Evolutionary conservation across 2,888 invertebrate species (phyloP).

Genomic region (Cactoblastis cactorum): DNA sequence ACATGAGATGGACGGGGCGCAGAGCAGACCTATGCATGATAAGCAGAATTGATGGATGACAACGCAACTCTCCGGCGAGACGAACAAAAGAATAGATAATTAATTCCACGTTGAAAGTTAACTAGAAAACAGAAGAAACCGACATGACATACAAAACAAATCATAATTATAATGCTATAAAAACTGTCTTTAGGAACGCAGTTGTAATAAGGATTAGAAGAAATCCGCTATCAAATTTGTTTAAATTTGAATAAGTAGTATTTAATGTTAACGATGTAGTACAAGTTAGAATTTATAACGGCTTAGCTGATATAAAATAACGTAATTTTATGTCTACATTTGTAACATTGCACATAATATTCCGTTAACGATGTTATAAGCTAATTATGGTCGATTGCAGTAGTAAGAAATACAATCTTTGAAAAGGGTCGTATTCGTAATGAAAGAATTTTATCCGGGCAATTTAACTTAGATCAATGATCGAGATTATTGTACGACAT

Average conservation of each 20-base stretch:
- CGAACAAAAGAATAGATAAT: conserved; percentile 69
- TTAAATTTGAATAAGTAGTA: conserved; percentile 24
- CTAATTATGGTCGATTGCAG: conserved; percentile 25
- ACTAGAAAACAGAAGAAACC: conserved; percentile 45
- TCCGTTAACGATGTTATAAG: conserved; percentile 7
- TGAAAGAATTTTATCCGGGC: conserved; percentile 17
- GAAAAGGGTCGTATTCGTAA: conserved; percentile 18
- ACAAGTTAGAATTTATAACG: conserved; percentile 18
- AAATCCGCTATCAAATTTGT: conserved; percentile 26
- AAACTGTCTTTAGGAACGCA: conserved; percentile 20
- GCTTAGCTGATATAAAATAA: conserved; percentile 12
- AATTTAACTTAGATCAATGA: conserved; percentile 17
- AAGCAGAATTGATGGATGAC: conserved; percentile 71
- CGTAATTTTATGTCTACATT: conserved; percentile 10
- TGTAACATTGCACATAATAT: conserved; percentile 4
- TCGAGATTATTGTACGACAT: conserved; percentile 15
- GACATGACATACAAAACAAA: conserved; percentile 41
- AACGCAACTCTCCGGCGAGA: conserved; percentile 45
- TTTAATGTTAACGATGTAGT: conserved; percentile 15
- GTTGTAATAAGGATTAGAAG: conserved; percentile 19
- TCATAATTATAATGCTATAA: conserved; percentile 38
- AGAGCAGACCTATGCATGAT: conserved; percentile 49
- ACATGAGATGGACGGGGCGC: conserved; percentile 37
- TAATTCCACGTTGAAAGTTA: conserved; percentile 66
- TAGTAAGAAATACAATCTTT: conserved; percentile 27